Percentiles rank a stretch among this genome's conserved stretches.
These are phyloP conservation scores for Platycheirus albimanus DNA, from an alignment of 2,888 invertebrate genomes.

Conservation along the genomic window DNA sequence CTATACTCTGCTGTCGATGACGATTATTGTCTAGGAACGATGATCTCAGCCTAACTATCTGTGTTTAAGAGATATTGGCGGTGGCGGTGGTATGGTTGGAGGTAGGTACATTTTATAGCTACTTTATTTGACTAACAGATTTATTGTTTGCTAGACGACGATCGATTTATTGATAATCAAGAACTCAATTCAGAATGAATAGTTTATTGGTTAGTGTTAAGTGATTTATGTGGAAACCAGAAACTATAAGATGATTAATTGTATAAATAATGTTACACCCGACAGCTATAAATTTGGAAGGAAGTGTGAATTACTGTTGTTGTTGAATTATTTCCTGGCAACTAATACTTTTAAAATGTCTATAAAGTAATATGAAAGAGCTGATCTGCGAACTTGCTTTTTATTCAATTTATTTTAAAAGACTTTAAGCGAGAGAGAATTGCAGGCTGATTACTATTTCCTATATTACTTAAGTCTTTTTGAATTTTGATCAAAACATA, in stretches of 20 bases:
- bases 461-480: too few species aligned
- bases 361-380: too few species aligned
- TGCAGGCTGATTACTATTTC: too few species aligned
- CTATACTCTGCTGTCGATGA: background rate
- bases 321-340: background rate
- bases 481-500: too few species aligned
- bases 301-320: conserved; percentile 1
- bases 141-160: conserved; percentile 13
- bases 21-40: conserved; percentile 20
- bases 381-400: too few species aligned
- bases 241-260: background rate
- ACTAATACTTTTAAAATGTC: too few species aligned
- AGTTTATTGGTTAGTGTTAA: conserved; percentile 26
- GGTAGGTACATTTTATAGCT: background rate
- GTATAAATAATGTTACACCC: conserved; percentile 2
- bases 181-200: conserved; percentile 33
- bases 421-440: too few species aligned
- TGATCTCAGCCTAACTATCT: conserved; percentile 17
- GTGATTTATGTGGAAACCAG: conserved; percentile 24
- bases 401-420: too few species aligned
- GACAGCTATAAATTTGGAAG: background rate
- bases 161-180: conserved; percentile 20
- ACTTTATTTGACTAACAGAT: conserved; percentile 42
- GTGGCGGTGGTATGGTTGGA: background rate
- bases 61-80: background rate